A percentile compares a stretch with the other conserved stretches of the same genome.
Evolutionary conservation across 2,113 vertebrate species (phyloP).

Genomic region (Cyanoliseus patagonus): DNA sequence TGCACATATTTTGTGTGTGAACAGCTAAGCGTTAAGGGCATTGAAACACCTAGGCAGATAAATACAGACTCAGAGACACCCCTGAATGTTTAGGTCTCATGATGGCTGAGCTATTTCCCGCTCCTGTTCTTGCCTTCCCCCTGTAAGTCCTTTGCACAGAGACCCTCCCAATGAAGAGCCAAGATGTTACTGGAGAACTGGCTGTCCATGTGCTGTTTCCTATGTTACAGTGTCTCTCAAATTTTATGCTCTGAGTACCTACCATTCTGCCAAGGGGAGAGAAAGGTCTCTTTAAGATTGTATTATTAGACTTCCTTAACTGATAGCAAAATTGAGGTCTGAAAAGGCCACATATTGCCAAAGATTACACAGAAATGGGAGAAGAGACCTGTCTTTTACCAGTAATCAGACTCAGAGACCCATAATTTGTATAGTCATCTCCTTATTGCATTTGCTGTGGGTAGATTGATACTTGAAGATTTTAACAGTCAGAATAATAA

Average conservation of each 20-base stretch:
- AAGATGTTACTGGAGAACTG: neutral
- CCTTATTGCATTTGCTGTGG: neutral
- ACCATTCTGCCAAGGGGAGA: neutral
- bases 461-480: neutral
- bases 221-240: neutral
- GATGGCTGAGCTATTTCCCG: neutral
- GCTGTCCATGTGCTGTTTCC: neutral
- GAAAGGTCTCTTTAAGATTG: neutral
- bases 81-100: neutral
- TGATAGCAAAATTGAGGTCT: neutral
- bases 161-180: neutral
- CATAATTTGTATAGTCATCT: neutral
- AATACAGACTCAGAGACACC: neutral
- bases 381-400: neutral
- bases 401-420: neutral
- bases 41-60: neutral
- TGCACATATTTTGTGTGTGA: neutral
- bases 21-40: neutral
- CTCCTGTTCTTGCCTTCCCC: neutral
- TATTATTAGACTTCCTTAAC: neutral
- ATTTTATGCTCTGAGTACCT: neutral
- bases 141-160: neutral
- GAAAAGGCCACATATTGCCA: neutral
- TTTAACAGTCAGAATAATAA: neutral
- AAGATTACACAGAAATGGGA: neutral